Percentiles rank a stretch among this genome's conserved stretches.
phyloP scores from a whole-genome alignment of 2,113 vertebrate species.

The Rafetus swinhoei region DNA sequence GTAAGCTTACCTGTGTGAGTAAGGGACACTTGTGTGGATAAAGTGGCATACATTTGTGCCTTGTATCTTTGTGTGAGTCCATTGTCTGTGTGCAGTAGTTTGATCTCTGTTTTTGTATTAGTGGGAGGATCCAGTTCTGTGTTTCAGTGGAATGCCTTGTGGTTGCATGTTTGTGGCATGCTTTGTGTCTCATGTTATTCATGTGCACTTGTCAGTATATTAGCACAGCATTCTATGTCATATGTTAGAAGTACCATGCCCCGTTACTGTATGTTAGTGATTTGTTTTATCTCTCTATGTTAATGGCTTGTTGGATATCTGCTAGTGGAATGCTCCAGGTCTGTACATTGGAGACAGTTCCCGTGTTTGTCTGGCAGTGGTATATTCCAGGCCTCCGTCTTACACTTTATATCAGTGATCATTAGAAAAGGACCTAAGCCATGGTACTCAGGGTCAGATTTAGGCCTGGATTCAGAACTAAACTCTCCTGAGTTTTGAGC shows the following conservation, averaged over 20 bases:
- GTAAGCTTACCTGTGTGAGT: background rate
- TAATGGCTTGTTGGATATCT: background rate
- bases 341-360: background rate
- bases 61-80: background rate
- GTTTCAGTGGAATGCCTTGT: background rate
- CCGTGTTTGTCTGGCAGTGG: background rate
- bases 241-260: background rate
- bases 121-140: background rate
- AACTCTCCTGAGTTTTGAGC: background rate
- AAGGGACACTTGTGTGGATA: background rate
- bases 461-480: background rate
- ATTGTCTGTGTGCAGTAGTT: constrained; percentile 8
- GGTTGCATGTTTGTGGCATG: background rate
- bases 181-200: background rate
- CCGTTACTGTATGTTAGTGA: background rate
- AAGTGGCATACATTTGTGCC: background rate
- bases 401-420: background rate
- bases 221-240: background rate
- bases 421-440: background rate
- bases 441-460: background rate
- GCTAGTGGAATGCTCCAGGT: background rate
- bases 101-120: accelerated
- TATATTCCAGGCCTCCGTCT: background rate
- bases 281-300: background rate
- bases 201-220: background rate